Conservation (phyloP, 2,797 vertebrate species). For the Dromococcyx pavoninus region DNA sequence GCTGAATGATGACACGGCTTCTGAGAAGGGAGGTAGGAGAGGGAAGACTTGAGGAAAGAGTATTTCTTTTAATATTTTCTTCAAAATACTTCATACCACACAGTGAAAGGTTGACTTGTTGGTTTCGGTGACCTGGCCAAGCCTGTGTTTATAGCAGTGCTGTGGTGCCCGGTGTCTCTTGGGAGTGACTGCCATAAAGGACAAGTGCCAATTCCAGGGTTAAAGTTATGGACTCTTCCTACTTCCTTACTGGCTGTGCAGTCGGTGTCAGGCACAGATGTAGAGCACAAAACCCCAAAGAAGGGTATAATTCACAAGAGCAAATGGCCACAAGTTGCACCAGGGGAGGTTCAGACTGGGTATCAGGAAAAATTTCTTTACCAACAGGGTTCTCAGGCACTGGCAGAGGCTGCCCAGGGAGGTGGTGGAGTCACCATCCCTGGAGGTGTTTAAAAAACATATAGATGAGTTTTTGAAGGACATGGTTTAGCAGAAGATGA, state of each 20-base stretch:
- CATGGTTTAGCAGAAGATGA: no score
- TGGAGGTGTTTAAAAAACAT: no score
- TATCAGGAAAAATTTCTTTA: no score
- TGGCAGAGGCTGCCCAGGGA: no score
- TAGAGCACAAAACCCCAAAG: neutral
- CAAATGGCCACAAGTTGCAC: no score
- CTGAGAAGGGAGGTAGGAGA: conserved; percentile 37
- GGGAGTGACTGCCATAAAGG: conserved; percentile 12
- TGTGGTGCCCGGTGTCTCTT: neutral
- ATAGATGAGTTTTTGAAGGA: no score
- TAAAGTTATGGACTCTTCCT: neutral
- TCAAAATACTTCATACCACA: neutral
- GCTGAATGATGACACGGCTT: conserved; percentile 67
- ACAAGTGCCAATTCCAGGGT: neutral
- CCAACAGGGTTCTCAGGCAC: no score
- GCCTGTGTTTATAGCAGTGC: conserved; percentile 16
- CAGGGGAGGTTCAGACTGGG: no score
- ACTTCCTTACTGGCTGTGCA: neutral
- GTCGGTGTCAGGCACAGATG: neutral
- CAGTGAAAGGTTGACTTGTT: conserved; percentile 28
- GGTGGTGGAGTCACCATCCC: no score
- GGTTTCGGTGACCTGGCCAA: conserved; percentile 36
- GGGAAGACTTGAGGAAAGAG: neutral
- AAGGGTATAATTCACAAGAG: neutral
- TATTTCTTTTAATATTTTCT: neutral